Evolutionary conservation across 2,888 invertebrate genomes (phyloP), one percentile per base, ranked within the genome.

Genomic region (Cephus spinipes): DNA sequence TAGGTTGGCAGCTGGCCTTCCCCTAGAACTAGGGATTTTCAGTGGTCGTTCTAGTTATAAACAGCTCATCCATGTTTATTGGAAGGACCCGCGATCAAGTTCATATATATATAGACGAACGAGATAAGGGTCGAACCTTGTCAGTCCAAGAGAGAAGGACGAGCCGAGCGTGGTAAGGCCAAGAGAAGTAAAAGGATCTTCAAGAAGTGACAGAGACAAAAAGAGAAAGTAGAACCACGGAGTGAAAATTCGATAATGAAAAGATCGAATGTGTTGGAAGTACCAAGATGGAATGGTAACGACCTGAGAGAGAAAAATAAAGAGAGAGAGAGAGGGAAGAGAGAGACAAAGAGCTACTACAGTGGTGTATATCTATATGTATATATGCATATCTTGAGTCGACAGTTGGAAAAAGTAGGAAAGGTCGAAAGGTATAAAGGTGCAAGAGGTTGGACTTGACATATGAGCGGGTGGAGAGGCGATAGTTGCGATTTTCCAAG

Each of bases 291-390:
- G 30, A 71, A 71, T 71, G 71, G 23, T 32, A 71, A 71, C 71
- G 23, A 30, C 0, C 3, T 30, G 30, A 33, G 31, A 71, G 33
- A 33, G 71, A 71, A 71, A 32, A 34, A 74, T 31, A 74, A 34
- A 12, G 33, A 68, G 11, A 31, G 33, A 68, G n/a, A 1, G 6
- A 9, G 30, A 1, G 12, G 0, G 12, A 69, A 69, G 12, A 69
- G 31, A 69, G 69, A 31, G 69, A 69, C n/a, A 32, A 35, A 36
- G 76, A 79, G 71, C 55, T 81, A 79, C 74, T 73, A 71, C 35
- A 77, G 79, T 30, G 9, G 55, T 55, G 23, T 23, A 55, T 55
- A 55, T 23, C 0, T 40, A 6, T 23, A 40, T 40, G 4, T 55
- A 55, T 55, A 23, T 23, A 23, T 9, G 9, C 23, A 23, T 55